Percentiles rank a stretch among this genome's conserved stretches.
These are phyloP conservation scores for Channallabes apus DNA, from an alignment of 2,797 vertebrate genomes.

Conservation along the genomic window DNA sequence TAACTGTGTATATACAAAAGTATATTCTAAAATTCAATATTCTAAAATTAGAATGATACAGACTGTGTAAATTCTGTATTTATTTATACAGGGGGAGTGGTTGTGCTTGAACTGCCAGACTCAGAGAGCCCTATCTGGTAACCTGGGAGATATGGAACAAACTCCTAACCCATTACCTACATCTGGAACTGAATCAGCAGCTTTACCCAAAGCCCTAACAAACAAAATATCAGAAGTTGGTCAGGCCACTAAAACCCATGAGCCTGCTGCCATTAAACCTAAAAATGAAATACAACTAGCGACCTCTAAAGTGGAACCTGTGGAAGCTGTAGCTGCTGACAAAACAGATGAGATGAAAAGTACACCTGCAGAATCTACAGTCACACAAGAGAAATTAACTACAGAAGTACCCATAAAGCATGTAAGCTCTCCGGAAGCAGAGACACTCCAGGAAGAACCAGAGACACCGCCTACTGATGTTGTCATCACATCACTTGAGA, in stretches of 20 bases:
- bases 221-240: slow-evolving; percentile 41
- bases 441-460: background rate
- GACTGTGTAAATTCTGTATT: slow-evolving; percentile 28
- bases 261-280: slow-evolving; percentile 35
- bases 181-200: slow-evolving; percentile 52
- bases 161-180: slow-evolving; percentile 62
- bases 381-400: slow-evolving; percentile 1
- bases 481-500: background rate
- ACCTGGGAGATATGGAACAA: slow-evolving; percentile 81
- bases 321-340: slow-evolving; percentile 38
- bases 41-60: background rate
- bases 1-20: background rate
- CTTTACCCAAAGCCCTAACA: slow-evolving; percentile 52
- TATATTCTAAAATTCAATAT: background rate
- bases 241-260: slow-evolving; percentile 24
- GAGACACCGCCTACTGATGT: background rate
- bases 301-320: slow-evolving; percentile 18
- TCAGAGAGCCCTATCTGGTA: slow-evolving; percentile 87
- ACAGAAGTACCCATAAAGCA: background rate
- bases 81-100: slow-evolving; percentile 88
- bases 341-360: slow-evolving; percentile 40
- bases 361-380: slow-evolving; percentile 37
- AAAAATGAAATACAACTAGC: slow-evolving; percentile 33
- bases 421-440: background rate
- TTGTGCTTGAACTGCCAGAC: slow-evolving; percentile 97